Conservation (phyloP, 2,888 invertebrate genomes). For the Slavum lentiscoides region DNA sequence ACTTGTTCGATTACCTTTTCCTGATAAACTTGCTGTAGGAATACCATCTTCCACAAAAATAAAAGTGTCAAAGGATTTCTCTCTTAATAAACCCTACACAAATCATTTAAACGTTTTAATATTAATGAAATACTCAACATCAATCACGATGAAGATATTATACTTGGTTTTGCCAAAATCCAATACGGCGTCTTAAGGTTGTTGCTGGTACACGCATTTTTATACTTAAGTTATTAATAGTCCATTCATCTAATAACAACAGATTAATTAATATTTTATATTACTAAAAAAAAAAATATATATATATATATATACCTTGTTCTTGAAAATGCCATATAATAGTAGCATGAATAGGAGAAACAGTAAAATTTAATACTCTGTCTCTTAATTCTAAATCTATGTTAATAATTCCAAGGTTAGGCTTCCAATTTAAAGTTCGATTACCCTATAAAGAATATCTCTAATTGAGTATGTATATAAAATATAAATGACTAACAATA, state of each 20-base stretch:
- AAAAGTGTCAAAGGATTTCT: conserved; percentile 75
- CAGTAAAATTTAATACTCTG: conserved; percentile 74
- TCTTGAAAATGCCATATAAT: conserved; percentile 91
- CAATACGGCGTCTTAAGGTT: conserved; percentile 80
- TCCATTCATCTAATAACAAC: conserved; percentile 72
- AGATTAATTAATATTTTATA: conserved; percentile 1
- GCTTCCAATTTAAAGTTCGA: conserved; percentile 90
- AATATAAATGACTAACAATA: not conserved
- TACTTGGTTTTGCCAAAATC: conserved; percentile 90
- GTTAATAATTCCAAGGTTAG: conserved; percentile 88
- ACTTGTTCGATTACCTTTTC: conserved; percentile 45
- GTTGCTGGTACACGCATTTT: conserved; percentile 86
- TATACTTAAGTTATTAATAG: conserved; percentile 81
- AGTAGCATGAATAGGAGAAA: conserved; percentile 91
- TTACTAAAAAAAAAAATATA: not conserved
- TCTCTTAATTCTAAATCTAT: conserved; percentile 87
- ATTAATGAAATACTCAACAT: not conserved
- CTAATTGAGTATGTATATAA: not conserved
- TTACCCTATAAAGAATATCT: conserved; percentile 67
- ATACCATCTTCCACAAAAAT: conserved; percentile 70
- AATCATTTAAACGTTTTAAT: not conserved
- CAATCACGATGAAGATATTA: not conserved
- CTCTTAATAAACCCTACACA: conserved; percentile 72
- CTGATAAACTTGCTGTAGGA: conserved; percentile 49
- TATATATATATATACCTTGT: conserved; percentile 65